phyloP scores from a whole-genome alignment of 2,797 vertebrate species.

The Acanthis flammea region DNA sequence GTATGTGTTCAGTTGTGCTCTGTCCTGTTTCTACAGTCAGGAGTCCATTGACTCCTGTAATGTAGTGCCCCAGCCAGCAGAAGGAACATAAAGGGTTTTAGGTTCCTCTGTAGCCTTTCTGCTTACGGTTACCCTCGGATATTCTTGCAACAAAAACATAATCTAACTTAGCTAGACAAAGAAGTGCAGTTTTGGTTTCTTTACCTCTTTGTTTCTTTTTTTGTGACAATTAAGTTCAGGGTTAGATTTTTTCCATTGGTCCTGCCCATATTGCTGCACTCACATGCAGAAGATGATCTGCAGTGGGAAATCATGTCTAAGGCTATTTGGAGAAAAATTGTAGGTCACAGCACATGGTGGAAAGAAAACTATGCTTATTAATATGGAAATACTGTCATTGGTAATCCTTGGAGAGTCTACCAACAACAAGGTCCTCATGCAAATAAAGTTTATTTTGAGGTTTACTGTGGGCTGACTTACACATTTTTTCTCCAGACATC shows the following conservation, averaged over 20 bases:
- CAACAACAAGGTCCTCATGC: constrained; percentile 22
- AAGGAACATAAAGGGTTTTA: background rate
- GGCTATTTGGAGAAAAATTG: background rate
- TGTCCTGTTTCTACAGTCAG: background rate
- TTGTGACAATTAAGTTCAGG: background rate
- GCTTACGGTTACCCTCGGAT: background rate
- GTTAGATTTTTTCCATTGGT: background rate
- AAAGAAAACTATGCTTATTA: background rate
- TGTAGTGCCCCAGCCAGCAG: background rate
- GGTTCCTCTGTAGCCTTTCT: background rate
- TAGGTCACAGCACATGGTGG: background rate
- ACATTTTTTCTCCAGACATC: constrained; percentile 34
- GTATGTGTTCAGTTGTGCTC: background rate
- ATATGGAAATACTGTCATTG: background rate
- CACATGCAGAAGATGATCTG: background rate
- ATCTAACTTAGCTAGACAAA: background rate
- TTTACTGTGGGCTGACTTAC: constrained; percentile 38
- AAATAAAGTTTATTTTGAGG: constrained; percentile 55
- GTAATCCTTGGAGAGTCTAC: background rate
- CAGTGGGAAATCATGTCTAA: background rate
- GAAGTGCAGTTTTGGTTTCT: background rate
- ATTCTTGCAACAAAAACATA: background rate
- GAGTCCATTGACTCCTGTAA: background rate
- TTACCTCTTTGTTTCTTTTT: background rate
- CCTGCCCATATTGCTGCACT: background rate